Conservation (phyloP, 1,140 invertebrate genomes). For the Tribolium castaneum region DNA sequence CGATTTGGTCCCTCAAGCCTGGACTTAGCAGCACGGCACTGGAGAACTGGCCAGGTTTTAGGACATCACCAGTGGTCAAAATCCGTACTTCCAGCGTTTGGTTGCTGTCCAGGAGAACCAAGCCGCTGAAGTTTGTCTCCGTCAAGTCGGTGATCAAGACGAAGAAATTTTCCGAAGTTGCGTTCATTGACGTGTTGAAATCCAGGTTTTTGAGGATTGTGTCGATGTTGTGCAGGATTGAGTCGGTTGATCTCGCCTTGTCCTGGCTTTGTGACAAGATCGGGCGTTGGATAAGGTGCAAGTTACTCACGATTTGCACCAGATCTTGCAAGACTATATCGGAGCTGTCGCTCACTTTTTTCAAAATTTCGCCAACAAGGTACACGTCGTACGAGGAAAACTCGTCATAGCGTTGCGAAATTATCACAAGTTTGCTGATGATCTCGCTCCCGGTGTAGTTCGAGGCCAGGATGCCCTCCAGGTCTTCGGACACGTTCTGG, state of each 20-base stretch:
- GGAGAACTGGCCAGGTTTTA: constrained; percentile 36
- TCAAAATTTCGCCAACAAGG: constrained; percentile 14
- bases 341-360: neutral
- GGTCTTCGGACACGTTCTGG: constrained; percentile 48
- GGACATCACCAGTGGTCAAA: constrained; percentile 10
- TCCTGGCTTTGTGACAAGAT: constrained; percentile 48
- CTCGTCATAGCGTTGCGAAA: neutral
- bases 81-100: constrained; percentile 10
- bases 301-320: constrained; percentile 15
- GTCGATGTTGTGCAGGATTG: constrained; percentile 51
- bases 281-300: constrained; percentile 11
- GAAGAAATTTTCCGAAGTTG: constrained; percentile 42
- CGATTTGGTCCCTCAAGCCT: constrained; percentile 43
- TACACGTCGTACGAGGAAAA: constrained; percentile 2
- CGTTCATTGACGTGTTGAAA: neutral
- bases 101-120: constrained; percentile 39
- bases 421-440: constrained; percentile 35
- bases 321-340: neutral
- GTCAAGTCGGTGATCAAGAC: constrained; percentile 43
- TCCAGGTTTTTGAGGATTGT: neutral
- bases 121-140: constrained; percentile 43
- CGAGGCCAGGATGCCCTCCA: constrained; percentile 45
- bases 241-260: constrained; percentile 50
- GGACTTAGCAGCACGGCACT: constrained; percentile 47
- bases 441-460: constrained; percentile 42